These are phyloP conservation scores for Bhutanitis thaidina DNA, from an alignment of 2,888 invertebrate genomes.

Conservation along the genomic window DNA sequence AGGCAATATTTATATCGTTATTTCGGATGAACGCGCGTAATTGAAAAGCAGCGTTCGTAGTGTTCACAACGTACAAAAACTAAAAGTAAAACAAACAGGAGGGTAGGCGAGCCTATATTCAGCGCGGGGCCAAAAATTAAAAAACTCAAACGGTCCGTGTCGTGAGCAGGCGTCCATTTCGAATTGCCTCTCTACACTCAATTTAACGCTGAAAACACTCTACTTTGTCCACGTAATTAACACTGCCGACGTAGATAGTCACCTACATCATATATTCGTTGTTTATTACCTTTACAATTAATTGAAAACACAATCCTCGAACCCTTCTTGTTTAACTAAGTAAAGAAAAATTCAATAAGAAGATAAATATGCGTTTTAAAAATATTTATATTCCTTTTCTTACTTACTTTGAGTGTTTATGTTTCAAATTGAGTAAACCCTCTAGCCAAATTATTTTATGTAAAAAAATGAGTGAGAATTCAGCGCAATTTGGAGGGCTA, in stretches of 20 bases:
- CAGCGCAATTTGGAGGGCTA: too few species aligned
- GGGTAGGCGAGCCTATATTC: constrained; percentile 28
- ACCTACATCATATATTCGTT: constrained; percentile 35
- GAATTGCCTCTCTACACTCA: constrained; percentile 74
- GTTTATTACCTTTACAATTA: constrained; percentile 26
- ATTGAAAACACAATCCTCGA: too few species aligned
- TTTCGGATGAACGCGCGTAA: constrained; percentile 29
- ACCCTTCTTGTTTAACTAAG: too few species aligned
- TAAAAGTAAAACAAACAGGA: constrained; percentile 42
- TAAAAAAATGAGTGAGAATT: too few species aligned
- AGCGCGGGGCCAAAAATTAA: constrained; percentile 63
- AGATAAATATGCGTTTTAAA: too few species aligned
- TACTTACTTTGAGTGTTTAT: too few species aligned
- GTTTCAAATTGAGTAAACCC: too few species aligned
- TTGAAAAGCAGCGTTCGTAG: constrained; percentile 38
- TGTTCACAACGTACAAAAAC: constrained; percentile 27
- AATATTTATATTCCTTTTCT: too few species aligned
- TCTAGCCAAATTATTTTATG: too few species aligned
- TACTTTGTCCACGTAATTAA: constrained; percentile 72
- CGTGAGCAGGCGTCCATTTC: constrained; percentile 61
- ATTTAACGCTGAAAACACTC: constrained; percentile 74
- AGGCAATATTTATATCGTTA: constrained; percentile 18
- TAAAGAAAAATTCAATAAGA: too few species aligned
- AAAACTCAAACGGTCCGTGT: constrained; percentile 62
- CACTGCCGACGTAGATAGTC: constrained; percentile 36